Conservation (phyloP, 2,797 vertebrate species). For the Pseudomugil tenellus region DNA sequence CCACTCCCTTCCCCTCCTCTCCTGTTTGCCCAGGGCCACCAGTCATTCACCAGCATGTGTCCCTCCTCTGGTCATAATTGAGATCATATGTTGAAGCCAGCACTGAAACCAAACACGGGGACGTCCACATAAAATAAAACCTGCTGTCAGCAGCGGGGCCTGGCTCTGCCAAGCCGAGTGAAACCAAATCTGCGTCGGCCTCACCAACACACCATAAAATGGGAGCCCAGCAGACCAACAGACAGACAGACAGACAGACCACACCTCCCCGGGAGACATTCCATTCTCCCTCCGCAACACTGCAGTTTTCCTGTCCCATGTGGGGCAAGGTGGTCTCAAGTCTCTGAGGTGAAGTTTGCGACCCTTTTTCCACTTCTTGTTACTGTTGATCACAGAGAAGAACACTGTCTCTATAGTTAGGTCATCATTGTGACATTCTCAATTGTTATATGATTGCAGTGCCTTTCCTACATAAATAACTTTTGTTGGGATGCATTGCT, state of each 20-base stretch:
- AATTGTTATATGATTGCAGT: constrained; percentile 40
- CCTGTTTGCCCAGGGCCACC: constrained; percentile 70
- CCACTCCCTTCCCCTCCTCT: constrained; percentile 12
- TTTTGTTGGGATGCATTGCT: neutral
- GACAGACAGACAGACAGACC: constrained; percentile 45
- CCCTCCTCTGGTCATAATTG: constrained; percentile 82
- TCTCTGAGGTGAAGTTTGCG: constrained; percentile 31
- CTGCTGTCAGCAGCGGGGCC: constrained; percentile 78
- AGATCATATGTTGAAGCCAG: constrained; percentile 85
- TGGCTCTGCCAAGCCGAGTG: constrained; percentile 72
- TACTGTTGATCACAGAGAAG: constrained; percentile 40
- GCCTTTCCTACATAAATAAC: constrained; percentile 17
- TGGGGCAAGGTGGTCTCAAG: constrained; percentile 34
- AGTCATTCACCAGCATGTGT: constrained; percentile 74
- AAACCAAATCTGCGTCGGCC: constrained; percentile 77
- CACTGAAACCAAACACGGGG: constrained; percentile 81
- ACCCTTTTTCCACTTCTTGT: constrained; percentile 21
- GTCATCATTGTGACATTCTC: constrained; percentile 37
- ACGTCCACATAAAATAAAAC: constrained; percentile 84
- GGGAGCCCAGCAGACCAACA: constrained; percentile 54
- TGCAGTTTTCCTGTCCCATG: constrained; percentile 40
- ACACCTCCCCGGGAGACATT: constrained; percentile 66
- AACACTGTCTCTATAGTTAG: constrained; percentile 12
- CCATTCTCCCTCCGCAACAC: constrained; percentile 48
- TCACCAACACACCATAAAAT: constrained; percentile 78